Base-by-base conservation (phyloP, 2,113 vertebrate species). In the Nanorana parkeri region DNA sequence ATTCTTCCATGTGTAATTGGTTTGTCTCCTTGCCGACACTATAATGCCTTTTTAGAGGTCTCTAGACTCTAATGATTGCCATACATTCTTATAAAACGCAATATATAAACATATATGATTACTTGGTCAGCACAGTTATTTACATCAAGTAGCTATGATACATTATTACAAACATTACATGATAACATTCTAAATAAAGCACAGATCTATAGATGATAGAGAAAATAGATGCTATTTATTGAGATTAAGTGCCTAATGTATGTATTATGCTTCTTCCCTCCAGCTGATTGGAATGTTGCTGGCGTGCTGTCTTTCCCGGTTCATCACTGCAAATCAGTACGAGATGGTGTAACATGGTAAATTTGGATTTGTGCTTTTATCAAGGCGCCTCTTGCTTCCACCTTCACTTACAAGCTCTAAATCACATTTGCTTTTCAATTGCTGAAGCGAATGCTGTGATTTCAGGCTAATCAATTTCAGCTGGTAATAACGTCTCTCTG, bases 241-340 rank as follows among this genome's bases (percentile, higher is more conserved):
- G 32, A 36, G 26, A 60, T 32, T 41, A 60, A 61, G 41, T 75
- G 11, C 17, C 52, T 83, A 67, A 75, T 51, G 10, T 11, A 55
- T 67, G 52, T 60, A 16, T 66, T 66, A 2, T 76, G 54, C 21
- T 77, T 26, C 23, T 78, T 82, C 81, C 78, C 7, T 69, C 7
- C 89, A 99, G 98, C 89, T 99, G 91, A 99, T 99, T 15, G 98
- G 97, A 88, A 99, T 99, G 97, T 88, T 99, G 89, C 86, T 99
- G 92, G 97, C 98, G 26, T 99, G 98, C 92, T 99, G 97, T 90
- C 96, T 99, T 91, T 99, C 97, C 85, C 95, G 96, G 90, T 98
- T 98, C 94, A 99, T 99, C 92, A 99, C 97, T 88, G 97, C 98
- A 93, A 99, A 99, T 94, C 98, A 99, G 88, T 99, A 99, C 2